Percentiles rank a stretch among this genome's conserved stretches.
These are phyloP conservation scores for Battus philenor DNA, from an alignment of 1,140 invertebrate genomes.

Conservation along the genomic window DNA sequence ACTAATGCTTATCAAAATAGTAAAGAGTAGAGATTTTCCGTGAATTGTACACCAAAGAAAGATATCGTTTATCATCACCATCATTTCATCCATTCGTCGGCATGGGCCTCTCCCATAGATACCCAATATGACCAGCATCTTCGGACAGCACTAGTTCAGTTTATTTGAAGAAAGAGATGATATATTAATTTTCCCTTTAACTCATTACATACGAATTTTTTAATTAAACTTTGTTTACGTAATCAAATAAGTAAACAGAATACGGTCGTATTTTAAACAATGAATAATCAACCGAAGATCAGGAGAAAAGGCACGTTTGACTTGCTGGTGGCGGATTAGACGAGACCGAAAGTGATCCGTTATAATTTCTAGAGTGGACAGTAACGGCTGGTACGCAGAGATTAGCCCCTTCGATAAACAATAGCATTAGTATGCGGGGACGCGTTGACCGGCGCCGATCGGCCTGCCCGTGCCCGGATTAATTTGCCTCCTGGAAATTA, in stretches of 20 bases:
- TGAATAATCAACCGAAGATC: background rate
- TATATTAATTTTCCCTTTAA: too few relatives aligned
- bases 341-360: slow-evolving; percentile 67
- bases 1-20: too few relatives aligned
- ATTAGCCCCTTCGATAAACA: slow-evolving; percentile 75
- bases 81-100: too few relatives aligned
- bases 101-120: too few relatives aligned
- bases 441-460: slow-evolving; percentile 69
- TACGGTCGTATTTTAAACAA: too few relatives aligned
- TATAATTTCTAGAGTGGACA: slow-evolving; percentile 70
- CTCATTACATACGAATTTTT: too few relatives aligned
- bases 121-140: too few relatives aligned
- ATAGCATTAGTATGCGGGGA: slow-evolving; percentile 74
- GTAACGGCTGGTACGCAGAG: slow-evolving; percentile 70
- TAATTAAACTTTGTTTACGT: background rate
- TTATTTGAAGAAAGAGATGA: too few relatives aligned
- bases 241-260: background rate
- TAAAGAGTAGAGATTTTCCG: too few relatives aligned
- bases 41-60: too few relatives aligned
- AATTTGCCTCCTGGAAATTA: slow-evolving; percentile 71
- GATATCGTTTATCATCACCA: too few relatives aligned
- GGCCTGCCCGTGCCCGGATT: slow-evolving; percentile 64
- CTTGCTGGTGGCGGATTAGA: slow-evolving; percentile 48
- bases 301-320: slow-evolving; percentile 22
- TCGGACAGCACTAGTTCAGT: too few relatives aligned